Evolutionary conservation across 2,797 vertebrate genomes (phyloP).

Genomic region (Anguilla obscura): DNA sequence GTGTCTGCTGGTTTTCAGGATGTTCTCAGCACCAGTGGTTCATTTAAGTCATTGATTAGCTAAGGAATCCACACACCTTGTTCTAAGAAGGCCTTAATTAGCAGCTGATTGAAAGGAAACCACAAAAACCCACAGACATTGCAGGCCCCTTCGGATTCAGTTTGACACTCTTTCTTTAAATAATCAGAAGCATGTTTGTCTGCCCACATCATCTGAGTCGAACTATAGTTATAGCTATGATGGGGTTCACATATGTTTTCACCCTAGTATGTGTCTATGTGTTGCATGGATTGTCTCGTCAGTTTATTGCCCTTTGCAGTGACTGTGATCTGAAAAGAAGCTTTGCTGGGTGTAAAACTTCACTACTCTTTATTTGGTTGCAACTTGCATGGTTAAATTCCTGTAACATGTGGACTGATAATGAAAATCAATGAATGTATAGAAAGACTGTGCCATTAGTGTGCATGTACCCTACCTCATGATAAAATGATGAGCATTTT

Average conservation of each 20-base stretch:
- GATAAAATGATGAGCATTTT: neutral
- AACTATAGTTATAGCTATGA: no score
- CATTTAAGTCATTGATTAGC: no score
- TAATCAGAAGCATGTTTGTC: neutral
- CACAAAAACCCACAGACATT: no score
- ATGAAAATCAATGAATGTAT: neutral
- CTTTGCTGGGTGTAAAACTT: neutral
- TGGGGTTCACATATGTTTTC: neutral
- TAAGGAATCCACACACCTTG: no score
- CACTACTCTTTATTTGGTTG: neutral
- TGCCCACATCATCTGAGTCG: no score
- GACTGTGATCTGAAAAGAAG: neutral
- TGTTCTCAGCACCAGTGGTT: no score
- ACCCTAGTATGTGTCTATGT: neutral
- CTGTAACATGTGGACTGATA: neutral
- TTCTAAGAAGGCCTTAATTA: no score
- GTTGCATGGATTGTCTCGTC: neutral
- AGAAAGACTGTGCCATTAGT: neutral
- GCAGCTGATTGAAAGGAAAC: no score
- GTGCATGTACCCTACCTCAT: neutral
- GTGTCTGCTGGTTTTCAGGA: neutral
- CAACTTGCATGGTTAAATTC: neutral
- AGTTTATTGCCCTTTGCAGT: neutral
- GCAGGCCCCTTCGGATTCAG: no score
- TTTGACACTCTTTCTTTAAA: no score